Conservation (phyloP, 2,888 invertebrate genomes). For the Busseola fusca region DNA sequence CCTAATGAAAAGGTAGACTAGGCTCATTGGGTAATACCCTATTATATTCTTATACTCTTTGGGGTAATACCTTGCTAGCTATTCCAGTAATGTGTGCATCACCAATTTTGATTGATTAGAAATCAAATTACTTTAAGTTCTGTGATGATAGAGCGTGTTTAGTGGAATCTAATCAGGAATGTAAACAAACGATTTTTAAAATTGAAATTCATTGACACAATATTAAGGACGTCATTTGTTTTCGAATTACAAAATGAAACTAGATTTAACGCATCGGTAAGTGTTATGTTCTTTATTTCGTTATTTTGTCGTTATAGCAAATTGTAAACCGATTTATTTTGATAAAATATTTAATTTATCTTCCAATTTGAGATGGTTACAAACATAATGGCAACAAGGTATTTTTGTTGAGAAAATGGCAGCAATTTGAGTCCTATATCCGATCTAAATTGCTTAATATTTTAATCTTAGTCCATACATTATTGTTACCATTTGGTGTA, state of each 20-base stretch:
- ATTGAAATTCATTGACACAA: not conserved
- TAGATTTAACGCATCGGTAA: conserved; percentile 19
- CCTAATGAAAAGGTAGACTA: not conserved
- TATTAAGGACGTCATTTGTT: not conserved
- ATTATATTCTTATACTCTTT: too few relatives aligned
- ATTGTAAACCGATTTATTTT: not conserved
- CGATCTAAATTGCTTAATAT: not conserved
- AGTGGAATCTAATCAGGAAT: not conserved
- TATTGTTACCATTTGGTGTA: not conserved
- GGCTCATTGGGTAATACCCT: not conserved
- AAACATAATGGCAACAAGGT: not conserved
- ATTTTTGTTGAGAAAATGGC: not conserved
- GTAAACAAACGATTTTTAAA: conserved; percentile 4
- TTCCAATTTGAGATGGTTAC: not conserved
- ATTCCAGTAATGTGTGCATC: not conserved
- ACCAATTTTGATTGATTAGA: not conserved
- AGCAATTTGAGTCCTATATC: not conserved
- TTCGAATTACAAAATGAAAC: conserved; percentile 10
- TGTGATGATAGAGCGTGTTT: not conserved
- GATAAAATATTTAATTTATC: not conserved
- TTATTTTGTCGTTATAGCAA: not conserved
- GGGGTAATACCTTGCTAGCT: too few relatives aligned
- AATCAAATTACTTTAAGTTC: not conserved
- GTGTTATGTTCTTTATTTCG: not conserved
- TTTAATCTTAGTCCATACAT: not conserved